Evolutionary conservation across 2,113 vertebrate species (phyloP), one percentile per base, ranked within the genome.

Genomic region (Colistium nudipinnis): DNA sequence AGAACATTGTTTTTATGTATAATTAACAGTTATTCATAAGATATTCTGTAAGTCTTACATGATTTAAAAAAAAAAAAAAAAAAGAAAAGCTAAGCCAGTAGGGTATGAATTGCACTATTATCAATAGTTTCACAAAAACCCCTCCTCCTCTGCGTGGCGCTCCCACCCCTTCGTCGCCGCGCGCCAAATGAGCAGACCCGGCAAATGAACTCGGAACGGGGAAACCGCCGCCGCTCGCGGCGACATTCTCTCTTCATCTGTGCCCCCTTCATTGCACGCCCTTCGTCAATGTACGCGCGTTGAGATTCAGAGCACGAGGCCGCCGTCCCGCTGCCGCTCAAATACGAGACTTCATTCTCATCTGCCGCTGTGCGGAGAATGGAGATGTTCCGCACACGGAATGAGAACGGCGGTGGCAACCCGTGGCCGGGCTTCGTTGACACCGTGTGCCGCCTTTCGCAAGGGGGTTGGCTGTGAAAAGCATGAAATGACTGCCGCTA

Each of bases 231-330:
- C 13, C 10, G 7, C 57, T 39, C 12, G 1, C 60, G 33, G 7
- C 45, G 10, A 6, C 16, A 54, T 54, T 69, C n/a, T 62, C 43
- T 69, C 36, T 57, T 56, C 44, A 76, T 61, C 57, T 66, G 48
- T 44, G 72, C 62, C 39, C 36, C 28, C 67, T 77, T 38, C 49
- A 73, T 57, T 51, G 56, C 38, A 27, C 22, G 48, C 24, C 41
- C 39, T 72, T 75, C 53, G 61, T 78, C 56, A 53, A 1, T 22
- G 35, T 24, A 36, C 19, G 19, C 36, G 30, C 62, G 61, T 51
- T 57, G 24, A 47, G 28, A 67, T 62, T 51, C 53, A 54, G 22
- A 60, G 20, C 38, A 25, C 22, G 4, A 13, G 9, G 16, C 49
- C 27, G 22, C 27, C 65, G 35, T 6, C 41, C 27, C 27, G 30